These are phyloP conservation scores for Drosophila stalkeri DNA, from an alignment of 2,888 invertebrate genomes.

Conservation along the genomic window DNA sequence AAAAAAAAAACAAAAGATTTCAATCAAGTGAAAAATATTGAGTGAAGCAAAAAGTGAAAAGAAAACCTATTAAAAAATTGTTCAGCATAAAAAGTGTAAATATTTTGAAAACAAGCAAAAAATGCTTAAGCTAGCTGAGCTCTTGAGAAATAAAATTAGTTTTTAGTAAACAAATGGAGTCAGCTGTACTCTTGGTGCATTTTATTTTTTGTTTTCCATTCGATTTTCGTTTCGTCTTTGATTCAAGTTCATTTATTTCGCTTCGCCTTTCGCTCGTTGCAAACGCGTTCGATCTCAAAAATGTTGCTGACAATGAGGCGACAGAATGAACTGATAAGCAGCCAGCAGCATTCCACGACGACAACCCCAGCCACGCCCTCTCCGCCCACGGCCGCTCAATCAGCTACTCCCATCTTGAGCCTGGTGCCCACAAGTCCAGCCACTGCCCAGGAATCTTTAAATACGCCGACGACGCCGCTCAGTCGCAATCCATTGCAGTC, in stretches of 20 bases:
- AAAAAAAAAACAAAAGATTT: slow-evolving; percentile 3
- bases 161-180: slow-evolving; percentile 70
- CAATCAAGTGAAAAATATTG: slow-evolving; percentile 12
- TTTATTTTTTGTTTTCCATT: slow-evolving; percentile 61
- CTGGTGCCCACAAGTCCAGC: slow-evolving; percentile 32
- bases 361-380: slow-evolving; percentile 52
- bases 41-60: slow-evolving; percentile 10
- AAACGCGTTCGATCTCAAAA: slow-evolving; percentile 68
- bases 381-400: slow-evolving; percentile 31
- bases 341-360: slow-evolving; percentile 71
- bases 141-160: not conserved
- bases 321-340: slow-evolving; percentile 88
- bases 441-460: slow-evolving; percentile 70
- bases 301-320: slow-evolving; percentile 91
- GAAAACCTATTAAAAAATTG: slow-evolving; percentile 12
- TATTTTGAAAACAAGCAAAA: not conserved
- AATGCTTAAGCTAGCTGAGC: not conserved
- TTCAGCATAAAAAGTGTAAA: not conserved
- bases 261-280: slow-evolving; percentile 34
- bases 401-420: slow-evolving; percentile 32
- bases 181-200: slow-evolving; percentile 36
- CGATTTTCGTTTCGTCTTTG: slow-evolving; percentile 18
- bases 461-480: slow-evolving; percentile 83
- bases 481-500: slow-evolving; percentile 70
- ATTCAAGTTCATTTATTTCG: slow-evolving; percentile 35